phyloP scores from a whole-genome alignment of 2,888 invertebrate species.

The Pterostichus niger region DNA sequence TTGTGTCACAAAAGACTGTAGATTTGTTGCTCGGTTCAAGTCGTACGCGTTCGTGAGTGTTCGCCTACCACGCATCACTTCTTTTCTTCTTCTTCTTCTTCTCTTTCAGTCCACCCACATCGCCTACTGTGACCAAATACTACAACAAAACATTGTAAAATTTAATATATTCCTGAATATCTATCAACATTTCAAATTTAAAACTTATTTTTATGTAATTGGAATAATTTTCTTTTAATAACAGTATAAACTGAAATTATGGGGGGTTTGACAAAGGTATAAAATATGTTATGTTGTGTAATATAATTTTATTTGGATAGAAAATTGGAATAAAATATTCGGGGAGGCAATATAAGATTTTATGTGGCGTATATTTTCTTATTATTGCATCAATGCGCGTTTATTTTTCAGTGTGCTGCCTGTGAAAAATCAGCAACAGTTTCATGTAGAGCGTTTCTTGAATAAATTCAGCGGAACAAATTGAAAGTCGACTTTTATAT shows the following conservation, averaged over 20 bases:
- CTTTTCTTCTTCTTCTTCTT: constrained; percentile 18
- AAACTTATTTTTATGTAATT: too few species aligned
- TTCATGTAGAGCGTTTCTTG: constrained; percentile 49
- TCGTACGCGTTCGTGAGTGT: constrained; percentile 27
- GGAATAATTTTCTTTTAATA: too few species aligned
- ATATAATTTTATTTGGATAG: constrained; percentile 24
- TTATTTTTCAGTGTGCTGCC: constrained; percentile 22
- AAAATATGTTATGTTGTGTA: neutral
- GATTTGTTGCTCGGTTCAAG: constrained; percentile 61
- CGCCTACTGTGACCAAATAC: constrained; percentile 8
- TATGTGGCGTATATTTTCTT: constrained; percentile 23
- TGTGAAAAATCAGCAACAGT: constrained; percentile 47
- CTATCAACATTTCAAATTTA: too few species aligned
- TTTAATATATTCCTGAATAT: neutral
- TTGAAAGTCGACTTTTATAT: constrained; percentile 61
- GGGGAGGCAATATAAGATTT: constrained; percentile 15
- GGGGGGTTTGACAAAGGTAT: neutral
- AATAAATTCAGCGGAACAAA: constrained; percentile 59
- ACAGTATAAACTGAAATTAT: neutral
- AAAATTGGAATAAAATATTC: constrained; percentile 26
- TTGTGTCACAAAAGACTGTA: constrained; percentile 62
- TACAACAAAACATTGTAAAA: constrained; percentile 16
- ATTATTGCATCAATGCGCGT: constrained; percentile 20
- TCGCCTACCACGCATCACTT: constrained; percentile 1
- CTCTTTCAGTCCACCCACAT: neutral